Percentiles rank a stretch among this genome's conserved stretches.
These are phyloP conservation scores for Trematomus bernacchii DNA, from an alignment of 2,797 vertebrate species.

Conservation along the genomic window DNA sequence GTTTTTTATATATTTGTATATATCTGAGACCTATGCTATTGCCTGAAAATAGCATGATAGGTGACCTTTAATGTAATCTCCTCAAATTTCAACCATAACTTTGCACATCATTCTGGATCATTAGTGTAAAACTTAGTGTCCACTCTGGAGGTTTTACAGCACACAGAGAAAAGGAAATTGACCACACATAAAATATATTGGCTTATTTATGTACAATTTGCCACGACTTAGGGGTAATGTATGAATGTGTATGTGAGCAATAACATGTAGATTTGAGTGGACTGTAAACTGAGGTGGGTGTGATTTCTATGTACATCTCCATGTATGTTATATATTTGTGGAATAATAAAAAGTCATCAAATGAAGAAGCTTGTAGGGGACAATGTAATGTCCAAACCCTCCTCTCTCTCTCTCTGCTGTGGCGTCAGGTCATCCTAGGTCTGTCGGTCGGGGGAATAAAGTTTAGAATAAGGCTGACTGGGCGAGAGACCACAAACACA, in stretches of 20 bases:
- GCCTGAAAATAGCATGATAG: too few species aligned
- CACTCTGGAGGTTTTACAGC: conserved; percentile 16
- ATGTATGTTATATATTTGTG: too few species aligned
- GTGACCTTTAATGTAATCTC: not conserved
- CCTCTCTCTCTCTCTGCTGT: conserved; percentile 18
- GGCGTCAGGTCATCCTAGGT: conserved; percentile 51
- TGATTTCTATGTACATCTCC: too few species aligned
- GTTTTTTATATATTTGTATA: too few species aligned
- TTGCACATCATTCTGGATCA: conserved; percentile 21
- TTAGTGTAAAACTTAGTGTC: conserved; percentile 26
- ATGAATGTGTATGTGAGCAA: too few species aligned
- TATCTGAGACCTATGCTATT: too few species aligned
- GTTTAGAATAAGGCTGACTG: conserved; percentile 51
- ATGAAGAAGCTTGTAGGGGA: conserved; percentile 14
- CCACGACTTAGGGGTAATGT: too few species aligned
- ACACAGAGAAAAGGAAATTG: conserved; percentile 7
- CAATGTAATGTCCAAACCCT: conserved; percentile 25
- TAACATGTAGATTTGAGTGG: too few species aligned
- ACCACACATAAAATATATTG: not conserved
- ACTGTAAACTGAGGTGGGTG: too few species aligned
- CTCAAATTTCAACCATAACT: conserved; percentile 11
- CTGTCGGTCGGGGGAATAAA: conserved; percentile 22
- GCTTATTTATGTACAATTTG: not conserved
- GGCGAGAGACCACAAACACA: conserved; percentile 65
- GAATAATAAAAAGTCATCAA: not conserved